Evolutionary conservation across 2,888 invertebrate genomes (phyloP), one percentile per base, ranked within the genome.

Genomic region (Euplexia lucipara): DNA sequence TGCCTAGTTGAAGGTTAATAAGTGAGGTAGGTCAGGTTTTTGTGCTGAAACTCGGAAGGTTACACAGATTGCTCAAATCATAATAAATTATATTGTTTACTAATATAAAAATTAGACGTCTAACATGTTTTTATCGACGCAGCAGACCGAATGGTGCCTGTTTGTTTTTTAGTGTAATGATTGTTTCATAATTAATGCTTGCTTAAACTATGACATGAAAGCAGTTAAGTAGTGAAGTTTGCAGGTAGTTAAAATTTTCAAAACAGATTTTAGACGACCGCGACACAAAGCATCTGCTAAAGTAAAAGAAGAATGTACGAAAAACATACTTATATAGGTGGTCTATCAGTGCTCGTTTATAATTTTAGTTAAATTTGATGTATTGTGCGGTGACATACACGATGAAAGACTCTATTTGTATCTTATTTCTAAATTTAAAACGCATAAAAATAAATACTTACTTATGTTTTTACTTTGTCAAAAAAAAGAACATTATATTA

Each of bases 1-100:
- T 10, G 48, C n/a, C 16, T 30, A 39, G 34, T 10, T 41, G 22
- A 20, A 53, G 39, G 47, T 59, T 66, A 57, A 51, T 53, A 26
- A 7, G 35, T 70, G 63, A 26, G 66, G 67, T 37, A 73, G 81
- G 78, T 78, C 63, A 67, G 65, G 34, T 32, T 54, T 45, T 37
- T 12, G 35, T 30, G 32, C 37, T 58, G 56, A 49, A 71, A 59
- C 22, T 47, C 12, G 39, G 58, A 56, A 71, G 47, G 54, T 59
- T 59, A n/a, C 32, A 51, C 26, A 16, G 10, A 54, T 42, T 63
- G 22, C 58, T 32, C 32, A 44, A 52, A 60, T 39, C 12, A 35
- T 22, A 32, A 41, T 18, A 34, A 35, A 35, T 60, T 39, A 34
- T 39, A 35, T 60, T 39, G 18, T 56, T 68, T 34, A 20, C 18